Evolutionary conservation across 2,888 invertebrate genomes (phyloP), one percentile per base, ranked within the genome.

Genomic region (Synergus umbraculus): DNA sequence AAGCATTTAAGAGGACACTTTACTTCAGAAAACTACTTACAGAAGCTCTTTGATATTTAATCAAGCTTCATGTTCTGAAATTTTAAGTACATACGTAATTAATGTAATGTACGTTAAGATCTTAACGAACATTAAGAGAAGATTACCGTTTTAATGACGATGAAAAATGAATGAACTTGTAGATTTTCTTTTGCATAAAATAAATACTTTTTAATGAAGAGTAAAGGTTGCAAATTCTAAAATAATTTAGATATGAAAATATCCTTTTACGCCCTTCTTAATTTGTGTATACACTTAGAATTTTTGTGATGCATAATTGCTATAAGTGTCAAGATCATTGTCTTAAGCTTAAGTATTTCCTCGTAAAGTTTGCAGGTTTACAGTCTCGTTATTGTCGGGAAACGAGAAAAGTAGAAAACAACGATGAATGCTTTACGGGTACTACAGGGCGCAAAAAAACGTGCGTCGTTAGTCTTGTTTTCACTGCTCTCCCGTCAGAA

Each of bases 331-430:
- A 15, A 49, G 49, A n/a, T 49, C 49, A 49, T 49, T 49, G 15
- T 49, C 49, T 49, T 49, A 0, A 49, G 15, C 15, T 15, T 49
- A n/a, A 49, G 15, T 58, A 46, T 49, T 49, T 49, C 46, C 15
- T 15, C 29, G 69, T 69, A 69, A 69, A 69, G 29, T 2, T 69
- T 49, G 29, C 46, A 29, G 49, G 22, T 69, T 49, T 29, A 69
- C 37, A 69, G 29, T 69, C 22, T 49, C 49, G 69, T 49, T 69
- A 69, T 69, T 69, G 69, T 29, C 46, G 46, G 49, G 22, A 69
- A 22, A 29, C 46, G 44, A 49, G 69, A 49, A 49, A 69, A 49
- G 46, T n/a, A 49, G 49, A 69, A 69, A 49, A 49, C n/a, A 67
- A 46, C 18, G 13, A 18, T 29, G 22, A 65, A 65, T 65, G 41